Conservation (phyloP, 1,140 invertebrate genomes). For the Plodia interpunctella region DNA sequence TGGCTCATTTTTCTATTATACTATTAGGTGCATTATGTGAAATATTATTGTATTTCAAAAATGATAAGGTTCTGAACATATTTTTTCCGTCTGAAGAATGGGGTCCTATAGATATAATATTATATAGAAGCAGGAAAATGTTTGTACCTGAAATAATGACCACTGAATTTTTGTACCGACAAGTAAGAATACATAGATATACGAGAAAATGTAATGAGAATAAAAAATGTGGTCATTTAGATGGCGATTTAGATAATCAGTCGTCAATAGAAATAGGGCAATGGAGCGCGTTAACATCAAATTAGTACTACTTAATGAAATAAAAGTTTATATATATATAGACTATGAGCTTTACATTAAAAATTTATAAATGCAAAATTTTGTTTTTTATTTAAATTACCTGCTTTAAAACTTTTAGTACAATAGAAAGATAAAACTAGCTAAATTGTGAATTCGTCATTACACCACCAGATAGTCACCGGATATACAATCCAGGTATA, state of each 20-base stretch:
- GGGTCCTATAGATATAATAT: constrained; percentile 50
- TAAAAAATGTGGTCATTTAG: constrained; percentile 16
- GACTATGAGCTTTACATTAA: no score
- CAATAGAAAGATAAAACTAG: no score
- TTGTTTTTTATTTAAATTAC: no score
- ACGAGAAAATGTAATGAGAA: constrained; percentile 22
- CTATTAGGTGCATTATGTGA: constrained; percentile 33
- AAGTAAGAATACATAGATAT: constrained; percentile 50
- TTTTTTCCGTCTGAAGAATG: constrained; percentile 37
- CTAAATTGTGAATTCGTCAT: no score
- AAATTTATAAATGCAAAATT: no score
- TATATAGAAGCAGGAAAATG: constrained; percentile 60
- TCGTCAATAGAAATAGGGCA: constrained; percentile 29
- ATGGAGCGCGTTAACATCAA: constrained; percentile 52
- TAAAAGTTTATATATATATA: neutral
- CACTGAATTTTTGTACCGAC: constrained; percentile 63
- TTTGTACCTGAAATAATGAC: constrained; percentile 71
- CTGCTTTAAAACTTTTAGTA: no score
- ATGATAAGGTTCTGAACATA: constrained; percentile 25
- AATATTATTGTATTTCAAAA: constrained; percentile 29
- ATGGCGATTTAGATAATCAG: constrained; percentile 15
- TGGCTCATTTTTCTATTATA: constrained; percentile 41
- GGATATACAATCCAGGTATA: no score
- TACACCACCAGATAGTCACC: no score
- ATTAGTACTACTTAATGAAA: constrained; percentile 18